Conservation (phyloP, 1,140 invertebrate species). For the Tetranychus cinnabarinus region DNA sequence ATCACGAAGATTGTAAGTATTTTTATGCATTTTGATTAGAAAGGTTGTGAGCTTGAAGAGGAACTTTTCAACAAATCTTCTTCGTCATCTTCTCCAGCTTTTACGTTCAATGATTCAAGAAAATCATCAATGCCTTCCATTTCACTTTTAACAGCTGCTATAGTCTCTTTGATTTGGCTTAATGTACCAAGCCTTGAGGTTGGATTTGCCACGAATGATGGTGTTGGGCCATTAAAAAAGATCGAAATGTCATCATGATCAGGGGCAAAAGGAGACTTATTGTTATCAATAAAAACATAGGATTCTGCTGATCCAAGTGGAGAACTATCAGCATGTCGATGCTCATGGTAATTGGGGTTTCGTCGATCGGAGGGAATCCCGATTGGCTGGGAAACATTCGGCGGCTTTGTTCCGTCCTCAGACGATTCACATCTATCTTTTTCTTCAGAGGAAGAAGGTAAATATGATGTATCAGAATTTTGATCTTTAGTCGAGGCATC, state of each 20-base stretch:
- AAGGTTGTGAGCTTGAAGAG: neutral
- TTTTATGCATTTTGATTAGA: too few species aligned
- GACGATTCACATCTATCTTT: neutral
- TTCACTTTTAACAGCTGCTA: neutral
- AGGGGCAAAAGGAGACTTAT: constrained; percentile 8
- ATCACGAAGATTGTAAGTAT: too few species aligned
- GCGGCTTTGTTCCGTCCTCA: too few species aligned
- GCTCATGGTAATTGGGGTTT: neutral
- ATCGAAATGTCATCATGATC: constrained; percentile 1
- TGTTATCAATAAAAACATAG: constrained; percentile 10
- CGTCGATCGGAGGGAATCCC: neutral
- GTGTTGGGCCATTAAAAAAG: constrained; percentile 8
- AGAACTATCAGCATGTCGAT: neutral
- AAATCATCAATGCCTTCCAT: neutral
- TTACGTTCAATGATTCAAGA: neutral
- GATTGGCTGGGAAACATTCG: constrained; percentile 1
- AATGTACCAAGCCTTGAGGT: neutral
- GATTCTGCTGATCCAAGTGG: constrained; percentile 5
- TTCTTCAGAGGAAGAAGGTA: neutral
- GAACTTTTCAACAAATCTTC: neutral
- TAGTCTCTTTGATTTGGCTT: neutral
- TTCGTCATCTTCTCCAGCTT: neutral
- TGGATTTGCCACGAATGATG: neutral
- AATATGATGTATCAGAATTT: neutral
- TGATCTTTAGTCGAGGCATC: neutral